Conservation (phyloP, 2,113 vertebrate genomes). For the Thunnus maccoyii region DNA sequence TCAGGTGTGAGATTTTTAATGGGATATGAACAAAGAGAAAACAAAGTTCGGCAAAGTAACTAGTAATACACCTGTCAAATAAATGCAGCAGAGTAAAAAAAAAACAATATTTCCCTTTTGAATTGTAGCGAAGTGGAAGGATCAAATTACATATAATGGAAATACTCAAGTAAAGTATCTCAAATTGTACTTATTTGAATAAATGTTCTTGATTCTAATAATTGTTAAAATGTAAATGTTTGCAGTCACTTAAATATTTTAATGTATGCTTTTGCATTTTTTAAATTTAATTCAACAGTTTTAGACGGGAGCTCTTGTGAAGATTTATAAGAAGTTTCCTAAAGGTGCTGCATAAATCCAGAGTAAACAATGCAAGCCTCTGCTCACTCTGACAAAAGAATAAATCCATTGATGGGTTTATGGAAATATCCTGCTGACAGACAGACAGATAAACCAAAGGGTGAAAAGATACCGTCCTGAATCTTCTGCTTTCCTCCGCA, state of each 20-base stretch:
- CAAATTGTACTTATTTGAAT: too few relatives aligned
- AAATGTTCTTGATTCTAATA: too few relatives aligned
- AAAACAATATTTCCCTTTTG: too few relatives aligned
- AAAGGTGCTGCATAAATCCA: not conserved
- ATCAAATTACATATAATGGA: too few relatives aligned
- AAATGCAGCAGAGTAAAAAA: too few relatives aligned
- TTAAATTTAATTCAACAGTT: not conserved
- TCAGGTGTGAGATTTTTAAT: too few relatives aligned
- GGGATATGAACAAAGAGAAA: too few relatives aligned
- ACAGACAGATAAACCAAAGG: constrained; percentile 16
- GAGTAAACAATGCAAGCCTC: not conserved
- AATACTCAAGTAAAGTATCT: too few relatives aligned
- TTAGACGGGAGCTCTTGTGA: not conserved
- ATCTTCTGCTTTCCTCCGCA: constrained; percentile 66
- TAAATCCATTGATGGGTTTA: not conserved
- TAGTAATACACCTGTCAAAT: too few relatives aligned
- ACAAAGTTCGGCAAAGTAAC: too few relatives aligned
- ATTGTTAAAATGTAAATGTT: not conserved
- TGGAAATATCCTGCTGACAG: constrained; percentile 22
- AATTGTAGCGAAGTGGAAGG: too few relatives aligned
- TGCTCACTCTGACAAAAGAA: too few relatives aligned
- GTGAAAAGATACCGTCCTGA: constrained; percentile 8
- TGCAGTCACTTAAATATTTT: not conserved
- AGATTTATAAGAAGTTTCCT: not conserved
- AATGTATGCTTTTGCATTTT: not conserved